Percentiles rank a stretch among this genome's conserved stretches.
Conservation (phyloP, 1,140 invertebrate species). For the Coptotermes formosanus region DNA sequence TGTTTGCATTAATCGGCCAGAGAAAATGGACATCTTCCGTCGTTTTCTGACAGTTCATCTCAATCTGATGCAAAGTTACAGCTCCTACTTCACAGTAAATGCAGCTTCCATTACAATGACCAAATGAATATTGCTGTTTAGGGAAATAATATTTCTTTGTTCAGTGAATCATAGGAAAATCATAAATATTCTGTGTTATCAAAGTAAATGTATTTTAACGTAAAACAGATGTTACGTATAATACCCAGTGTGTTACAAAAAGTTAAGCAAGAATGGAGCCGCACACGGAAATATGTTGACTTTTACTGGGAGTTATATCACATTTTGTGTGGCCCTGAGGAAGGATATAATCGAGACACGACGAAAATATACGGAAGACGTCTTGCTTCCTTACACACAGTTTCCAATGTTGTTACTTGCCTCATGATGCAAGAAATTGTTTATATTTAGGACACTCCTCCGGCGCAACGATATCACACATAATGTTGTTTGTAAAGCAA, state of each 20-base stretch:
- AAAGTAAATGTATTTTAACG: too few species aligned
- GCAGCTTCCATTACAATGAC: too few species aligned
- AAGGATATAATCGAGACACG: background rate
- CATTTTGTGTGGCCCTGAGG: background rate
- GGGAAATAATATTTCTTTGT: too few species aligned
- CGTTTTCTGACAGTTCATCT: background rate
- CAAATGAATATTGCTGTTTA: too few species aligned
- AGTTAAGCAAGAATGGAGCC: background rate
- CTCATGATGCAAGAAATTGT: background rate
- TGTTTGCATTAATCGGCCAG: background rate
- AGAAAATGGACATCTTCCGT: background rate
- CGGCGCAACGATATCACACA: background rate
- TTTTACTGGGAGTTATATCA: slow-evolving; percentile 14
- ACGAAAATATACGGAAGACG: background rate
- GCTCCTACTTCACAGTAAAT: background rate
- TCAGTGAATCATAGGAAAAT: too few species aligned
- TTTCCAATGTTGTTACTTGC: background rate
- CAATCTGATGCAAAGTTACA: background rate
- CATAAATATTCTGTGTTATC: too few species aligned
- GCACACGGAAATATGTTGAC: background rate
- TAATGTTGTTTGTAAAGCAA: background rate
- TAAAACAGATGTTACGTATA: too few species aligned
- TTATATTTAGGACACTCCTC: background rate
- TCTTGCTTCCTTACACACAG: background rate
- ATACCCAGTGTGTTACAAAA: too few species aligned